phyloP scores from a whole-genome alignment of 2,113 vertebrate species.

The Corythaeola cristata region DNA sequence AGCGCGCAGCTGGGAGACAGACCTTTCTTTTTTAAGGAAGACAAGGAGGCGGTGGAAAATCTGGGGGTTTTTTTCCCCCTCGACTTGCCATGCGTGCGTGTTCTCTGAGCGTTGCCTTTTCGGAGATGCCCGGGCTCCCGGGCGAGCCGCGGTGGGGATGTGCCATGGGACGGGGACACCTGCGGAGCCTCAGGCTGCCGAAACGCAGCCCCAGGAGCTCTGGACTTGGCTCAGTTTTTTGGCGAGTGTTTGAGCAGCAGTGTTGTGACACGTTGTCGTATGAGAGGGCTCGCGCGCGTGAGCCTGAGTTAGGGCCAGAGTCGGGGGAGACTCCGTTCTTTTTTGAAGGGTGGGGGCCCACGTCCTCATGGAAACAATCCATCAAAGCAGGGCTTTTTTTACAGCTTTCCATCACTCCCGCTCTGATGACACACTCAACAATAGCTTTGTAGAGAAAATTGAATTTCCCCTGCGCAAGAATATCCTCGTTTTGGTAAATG shows the following conservation, averaged over 20 bases:
- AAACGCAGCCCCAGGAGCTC: too few relatives aligned
- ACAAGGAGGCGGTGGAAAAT: not conserved
- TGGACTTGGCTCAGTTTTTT: not conserved
- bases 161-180: not conserved
- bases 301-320: not conserved
- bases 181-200: not conserved
- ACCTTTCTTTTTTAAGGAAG: slow-evolving; percentile 18
- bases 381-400: not conserved
- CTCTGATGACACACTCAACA: not conserved
- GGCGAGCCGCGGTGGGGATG: not conserved
- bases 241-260: not conserved
- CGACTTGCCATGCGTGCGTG: not conserved
- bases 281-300: rapidly evolving
- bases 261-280: not conserved
- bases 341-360: not conserved
- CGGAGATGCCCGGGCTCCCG: not conserved
- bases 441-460: not conserved
- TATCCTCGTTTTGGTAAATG: not conserved
- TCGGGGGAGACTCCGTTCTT: not conserved
- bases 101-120: not conserved
- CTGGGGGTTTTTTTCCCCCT: not conserved
- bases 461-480: not conserved
- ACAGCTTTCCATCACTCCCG: not conserved
- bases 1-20: slow-evolving; percentile 14
- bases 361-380: not conserved